Evolutionary conservation across 2,797 vertebrate genomes (phyloP).

Genomic region (Gadopsis bispinosus): DNA sequence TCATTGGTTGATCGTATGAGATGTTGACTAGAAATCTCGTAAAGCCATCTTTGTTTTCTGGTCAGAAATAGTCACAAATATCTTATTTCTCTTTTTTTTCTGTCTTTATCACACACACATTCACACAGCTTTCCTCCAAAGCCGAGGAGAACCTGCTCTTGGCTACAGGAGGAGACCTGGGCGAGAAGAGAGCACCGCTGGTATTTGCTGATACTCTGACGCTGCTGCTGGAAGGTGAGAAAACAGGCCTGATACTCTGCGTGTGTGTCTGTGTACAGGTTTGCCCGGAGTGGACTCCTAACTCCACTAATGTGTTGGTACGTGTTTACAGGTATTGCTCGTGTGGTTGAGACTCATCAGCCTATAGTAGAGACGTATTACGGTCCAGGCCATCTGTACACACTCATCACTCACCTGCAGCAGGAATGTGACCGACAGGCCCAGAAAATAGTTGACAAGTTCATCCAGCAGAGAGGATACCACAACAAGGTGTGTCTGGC

Average conservation of each 20-base stretch:
- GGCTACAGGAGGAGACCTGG: slow-evolving; percentile 91
- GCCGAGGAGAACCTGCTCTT: slow-evolving; percentile 94
- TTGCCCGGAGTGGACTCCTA: not conserved
- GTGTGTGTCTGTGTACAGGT: not conserved
- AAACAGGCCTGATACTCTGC: not conserved
- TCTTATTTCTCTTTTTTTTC: not conserved
- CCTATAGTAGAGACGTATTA: slow-evolving; percentile 98
- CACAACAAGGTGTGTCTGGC: slow-evolving; percentile 88
- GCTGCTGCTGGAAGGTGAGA: slow-evolving; percentile 93
- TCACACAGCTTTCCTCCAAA: slow-evolving; percentile 91
- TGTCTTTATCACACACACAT: not conserved
- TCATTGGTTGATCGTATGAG: not conserved
- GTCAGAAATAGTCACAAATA: not conserved
- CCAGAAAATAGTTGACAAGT: slow-evolving; percentile 95
- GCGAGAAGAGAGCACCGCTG: slow-evolving; percentile 91
- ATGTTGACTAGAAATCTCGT: not conserved
- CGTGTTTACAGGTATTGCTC: slow-evolving; percentile 90
- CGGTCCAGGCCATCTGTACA: slow-evolving; percentile 93
- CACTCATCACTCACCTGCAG: slow-evolving; percentile 94
- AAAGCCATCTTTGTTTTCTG: not conserved
- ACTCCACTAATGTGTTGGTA: not conserved
- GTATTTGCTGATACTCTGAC: slow-evolving; percentile 96
- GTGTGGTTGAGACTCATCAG: slow-evolving; percentile 96
- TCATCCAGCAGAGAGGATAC: slow-evolving; percentile 94
- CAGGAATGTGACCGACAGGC: slow-evolving; percentile 94